Percentiles rank a stretch among this genome's conserved stretches.
Evolutionary conservation across 2,797 vertebrate species (phyloP).

Genomic region (Orestias chungarensis): DNA sequence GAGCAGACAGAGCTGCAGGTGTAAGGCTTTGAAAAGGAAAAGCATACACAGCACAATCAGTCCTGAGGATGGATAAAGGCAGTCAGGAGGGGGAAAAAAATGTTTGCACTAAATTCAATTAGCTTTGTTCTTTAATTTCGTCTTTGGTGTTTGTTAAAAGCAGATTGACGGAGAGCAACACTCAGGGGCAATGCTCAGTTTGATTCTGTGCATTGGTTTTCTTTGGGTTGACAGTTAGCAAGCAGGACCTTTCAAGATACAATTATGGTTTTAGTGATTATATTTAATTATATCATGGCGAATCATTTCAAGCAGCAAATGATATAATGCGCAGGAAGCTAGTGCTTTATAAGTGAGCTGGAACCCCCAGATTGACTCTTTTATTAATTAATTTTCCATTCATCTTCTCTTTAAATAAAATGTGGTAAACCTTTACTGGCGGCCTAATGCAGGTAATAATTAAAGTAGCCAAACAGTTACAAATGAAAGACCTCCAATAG

Average conservation of each 20-base stretch:
- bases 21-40: constrained; percentile 59
- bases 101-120: constrained; percentile 55
- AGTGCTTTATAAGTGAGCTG: constrained; percentile 4
- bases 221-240: neutral
- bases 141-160: constrained; percentile 54
- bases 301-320: constrained; percentile 31
- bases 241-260: constrained; percentile 4
- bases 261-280: constrained; percentile 37
- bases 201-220: constrained; percentile 6
- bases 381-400: constrained; percentile 39
- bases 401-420: constrained; percentile 40
- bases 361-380: constrained; percentile 1
- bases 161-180: constrained; percentile 32
- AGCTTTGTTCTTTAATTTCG: constrained; percentile 30
- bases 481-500: constrained; percentile 78
- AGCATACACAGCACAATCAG: constrained; percentile 61
- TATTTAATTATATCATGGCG: constrained; percentile 8
- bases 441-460: constrained; percentile 75
- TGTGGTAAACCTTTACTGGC: constrained; percentile 74
- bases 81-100: constrained; percentile 9
- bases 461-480: constrained; percentile 70
- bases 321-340: constrained; percentile 20
- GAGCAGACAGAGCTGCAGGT: constrained; percentile 74
- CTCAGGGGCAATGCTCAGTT: neutral
- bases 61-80: constrained; percentile 44